These are phyloP conservation scores for Epinephelus cyanopodus DNA, from an alignment of 2,113 vertebrate species.

Conservation along the genomic window DNA sequence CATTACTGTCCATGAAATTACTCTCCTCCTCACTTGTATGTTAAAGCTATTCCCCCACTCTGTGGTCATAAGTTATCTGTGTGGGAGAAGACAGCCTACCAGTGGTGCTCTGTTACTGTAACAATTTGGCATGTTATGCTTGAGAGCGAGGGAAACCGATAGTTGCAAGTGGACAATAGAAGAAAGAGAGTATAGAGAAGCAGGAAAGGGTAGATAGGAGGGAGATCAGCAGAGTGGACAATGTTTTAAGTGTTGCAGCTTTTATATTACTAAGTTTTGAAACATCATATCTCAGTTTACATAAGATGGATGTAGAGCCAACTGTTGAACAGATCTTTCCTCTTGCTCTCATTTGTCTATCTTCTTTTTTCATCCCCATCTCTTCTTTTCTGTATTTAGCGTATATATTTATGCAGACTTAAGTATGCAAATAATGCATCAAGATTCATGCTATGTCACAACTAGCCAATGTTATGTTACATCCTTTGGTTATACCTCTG, in stretches of 20 bases:
- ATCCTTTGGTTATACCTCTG: not conserved
- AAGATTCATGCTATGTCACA: not conserved
- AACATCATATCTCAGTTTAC: conserved; percentile 60
- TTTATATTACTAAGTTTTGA: conserved; percentile 47
- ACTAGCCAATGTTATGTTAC: too few species aligned
- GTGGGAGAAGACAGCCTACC: conserved; percentile 22
- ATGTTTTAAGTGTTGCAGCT: conserved; percentile 23
- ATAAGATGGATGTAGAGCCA: conserved; percentile 22
- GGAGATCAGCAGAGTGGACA: not conserved
- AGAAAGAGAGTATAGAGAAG: not conserved
- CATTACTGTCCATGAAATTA: conserved; percentile 30
- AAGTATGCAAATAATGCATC: not conserved
- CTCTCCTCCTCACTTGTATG: conserved; percentile 30
- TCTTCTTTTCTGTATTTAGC: not conserved
- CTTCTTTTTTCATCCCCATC: not conserved
- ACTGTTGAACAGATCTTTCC: conserved; percentile 14
- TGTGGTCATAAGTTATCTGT: conserved; percentile 45
- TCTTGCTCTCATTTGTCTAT: not conserved
- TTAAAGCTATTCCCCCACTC: conserved; percentile 43
- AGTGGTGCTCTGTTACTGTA: conserved; percentile 28
- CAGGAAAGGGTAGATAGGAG: not conserved
- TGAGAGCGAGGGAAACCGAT: not conserved
- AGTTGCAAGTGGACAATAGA: not conserved
- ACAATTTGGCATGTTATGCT: conserved; percentile 20
- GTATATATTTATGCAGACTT: not conserved